Evolutionary conservation across 2,888 invertebrate genomes (phyloP).

Genomic region (Stomorhina lunata): DNA sequence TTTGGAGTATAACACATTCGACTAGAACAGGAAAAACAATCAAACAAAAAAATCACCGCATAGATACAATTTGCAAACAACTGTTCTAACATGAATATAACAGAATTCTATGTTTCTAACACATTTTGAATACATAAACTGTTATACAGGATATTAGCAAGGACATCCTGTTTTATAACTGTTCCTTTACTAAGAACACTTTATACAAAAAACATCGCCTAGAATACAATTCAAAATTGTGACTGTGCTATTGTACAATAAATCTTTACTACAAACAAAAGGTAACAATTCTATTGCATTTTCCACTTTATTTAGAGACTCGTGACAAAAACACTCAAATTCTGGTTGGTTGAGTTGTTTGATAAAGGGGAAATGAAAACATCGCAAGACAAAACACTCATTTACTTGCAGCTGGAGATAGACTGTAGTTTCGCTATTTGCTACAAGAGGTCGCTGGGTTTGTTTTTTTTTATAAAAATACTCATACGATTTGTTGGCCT

Average conservation of each 20-base stretch:
- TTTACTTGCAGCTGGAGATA: background rate
- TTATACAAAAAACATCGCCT: background rate
- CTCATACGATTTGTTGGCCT: background rate
- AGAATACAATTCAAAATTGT: background rate
- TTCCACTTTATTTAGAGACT: no score
- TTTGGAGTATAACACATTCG: no score
- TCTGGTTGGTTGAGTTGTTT: constrained; percentile 2
- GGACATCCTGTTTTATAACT: background rate
- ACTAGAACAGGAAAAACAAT: background rate
- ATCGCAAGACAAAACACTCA: background rate
- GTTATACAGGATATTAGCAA: background rate
- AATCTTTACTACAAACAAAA: background rate
- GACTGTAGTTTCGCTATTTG: background rate
- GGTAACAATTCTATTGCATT: background rate
- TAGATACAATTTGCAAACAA: background rate
- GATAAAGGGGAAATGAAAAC: constrained; percentile 33
- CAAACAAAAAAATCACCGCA: background rate
- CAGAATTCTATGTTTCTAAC: background rate
- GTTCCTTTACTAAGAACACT: background rate
- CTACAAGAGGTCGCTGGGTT: constrained; percentile 23
- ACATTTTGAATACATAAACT: background rate
- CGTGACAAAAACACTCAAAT: constrained; percentile 11
- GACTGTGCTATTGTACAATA: background rate
- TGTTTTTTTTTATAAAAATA: background rate
- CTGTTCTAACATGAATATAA: background rate